These are phyloP conservation scores for Canis aureus DNA, from an alignment of 2,113 vertebrate genomes.

Conservation along the genomic window DNA sequence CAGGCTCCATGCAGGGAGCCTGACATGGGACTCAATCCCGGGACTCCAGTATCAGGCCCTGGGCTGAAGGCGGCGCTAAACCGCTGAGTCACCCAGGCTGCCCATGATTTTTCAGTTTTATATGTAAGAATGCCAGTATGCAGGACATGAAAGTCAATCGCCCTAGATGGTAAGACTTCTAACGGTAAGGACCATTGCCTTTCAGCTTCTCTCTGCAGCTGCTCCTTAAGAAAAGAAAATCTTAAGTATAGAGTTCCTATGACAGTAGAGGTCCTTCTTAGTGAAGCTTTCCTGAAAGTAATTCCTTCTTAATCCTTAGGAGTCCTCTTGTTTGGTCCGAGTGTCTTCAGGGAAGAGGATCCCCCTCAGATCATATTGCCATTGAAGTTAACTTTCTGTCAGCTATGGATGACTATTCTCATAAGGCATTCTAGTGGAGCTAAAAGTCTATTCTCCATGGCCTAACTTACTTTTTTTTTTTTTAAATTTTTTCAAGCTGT, in stretches of 20 bases:
- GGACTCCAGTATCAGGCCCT: no score
- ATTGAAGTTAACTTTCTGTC: not conserved
- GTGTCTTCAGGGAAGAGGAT: not conserved
- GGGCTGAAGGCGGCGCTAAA: no score
- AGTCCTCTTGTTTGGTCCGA: not conserved
- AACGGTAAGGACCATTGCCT: not conserved
- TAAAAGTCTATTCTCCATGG: not conserved
- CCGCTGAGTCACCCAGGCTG: no score
- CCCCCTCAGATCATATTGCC: not conserved
- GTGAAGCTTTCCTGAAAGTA: slow-evolving; percentile 33
- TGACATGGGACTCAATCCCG: no score
- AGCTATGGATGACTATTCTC: not conserved
- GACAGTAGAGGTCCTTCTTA: slow-evolving; percentile 12
- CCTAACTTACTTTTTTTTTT: not conserved
- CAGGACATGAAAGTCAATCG: not conserved
- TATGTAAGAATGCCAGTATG: not conserved
- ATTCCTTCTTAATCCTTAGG: not conserved
- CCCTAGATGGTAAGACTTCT: not conserved
- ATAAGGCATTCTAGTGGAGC: not conserved
- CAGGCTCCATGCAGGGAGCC: no score
- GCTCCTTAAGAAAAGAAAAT: slow-evolving; percentile 41
- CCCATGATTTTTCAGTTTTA: not conserved
- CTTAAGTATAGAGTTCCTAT: slow-evolving; percentile 33
- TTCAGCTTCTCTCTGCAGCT: not conserved
- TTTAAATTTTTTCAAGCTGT: not conserved